These are phyloP conservation scores for Pseudomugil tenellus DNA, from an alignment of 2,797 vertebrate species.

Conservation along the genomic window DNA sequence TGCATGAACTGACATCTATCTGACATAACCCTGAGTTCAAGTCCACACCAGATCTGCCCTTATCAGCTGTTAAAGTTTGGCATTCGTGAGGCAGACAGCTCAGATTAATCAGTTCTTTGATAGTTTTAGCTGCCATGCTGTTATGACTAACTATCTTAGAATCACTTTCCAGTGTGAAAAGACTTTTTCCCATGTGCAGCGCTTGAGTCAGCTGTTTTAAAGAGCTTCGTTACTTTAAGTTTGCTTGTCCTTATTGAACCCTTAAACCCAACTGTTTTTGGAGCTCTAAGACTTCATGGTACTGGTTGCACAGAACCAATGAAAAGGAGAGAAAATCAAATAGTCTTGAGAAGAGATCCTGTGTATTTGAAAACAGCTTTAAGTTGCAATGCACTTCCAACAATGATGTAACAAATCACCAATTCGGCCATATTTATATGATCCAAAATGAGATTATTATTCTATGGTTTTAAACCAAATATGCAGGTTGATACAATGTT, in stretches of 20 bases:
- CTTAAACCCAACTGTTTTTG: background rate
- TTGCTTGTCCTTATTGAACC: too few relatives aligned
- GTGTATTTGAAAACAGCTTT: too few relatives aligned
- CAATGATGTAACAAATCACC: background rate
- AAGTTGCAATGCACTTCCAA: background rate
- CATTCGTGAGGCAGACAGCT: background rate
- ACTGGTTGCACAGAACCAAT: too few relatives aligned
- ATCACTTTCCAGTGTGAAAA: background rate
- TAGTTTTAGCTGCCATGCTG: background rate
- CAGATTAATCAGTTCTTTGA: background rate
- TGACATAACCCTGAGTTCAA: background rate
- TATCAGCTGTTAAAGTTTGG: background rate
- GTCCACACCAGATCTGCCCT: background rate
- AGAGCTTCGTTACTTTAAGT: too few relatives aligned
- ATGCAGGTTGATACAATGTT: background rate
- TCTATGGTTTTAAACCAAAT: background rate
- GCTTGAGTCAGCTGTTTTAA: too few relatives aligned
- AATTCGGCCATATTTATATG: background rate
- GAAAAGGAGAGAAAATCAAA: background rate
- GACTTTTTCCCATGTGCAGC: background rate
- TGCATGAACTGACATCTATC: background rate
- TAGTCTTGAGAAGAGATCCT: background rate
- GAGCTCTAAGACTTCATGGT: background rate
- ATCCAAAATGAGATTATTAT: background rate
- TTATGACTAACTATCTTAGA: slow-evolving; percentile 3